Conservation (phyloP, 1,140 invertebrate species). For the Tetragnatha versicolor region DNA sequence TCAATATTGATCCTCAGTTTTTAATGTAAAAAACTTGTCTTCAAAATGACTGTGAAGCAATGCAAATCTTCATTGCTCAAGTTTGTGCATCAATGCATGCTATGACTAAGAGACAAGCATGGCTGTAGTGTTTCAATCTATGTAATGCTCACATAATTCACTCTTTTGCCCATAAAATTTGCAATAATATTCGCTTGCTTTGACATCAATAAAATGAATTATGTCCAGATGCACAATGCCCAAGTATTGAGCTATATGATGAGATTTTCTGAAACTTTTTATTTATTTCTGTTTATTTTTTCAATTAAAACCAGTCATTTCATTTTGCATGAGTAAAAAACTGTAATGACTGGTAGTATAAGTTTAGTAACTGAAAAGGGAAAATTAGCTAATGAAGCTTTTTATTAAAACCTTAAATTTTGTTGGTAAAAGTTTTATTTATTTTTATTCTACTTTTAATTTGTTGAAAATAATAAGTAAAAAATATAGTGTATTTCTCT, state of each 20-base stretch:
- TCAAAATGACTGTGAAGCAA: slow-evolving; percentile 47
- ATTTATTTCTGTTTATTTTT: background rate
- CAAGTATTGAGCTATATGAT: slow-evolving; percentile 34
- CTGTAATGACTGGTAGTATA: too few species aligned
- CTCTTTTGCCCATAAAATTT: slow-evolving; percentile 25
- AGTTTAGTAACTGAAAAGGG: too few species aligned
- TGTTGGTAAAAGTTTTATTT: background rate
- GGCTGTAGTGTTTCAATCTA: slow-evolving; percentile 51
- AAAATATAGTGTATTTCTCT: background rate
- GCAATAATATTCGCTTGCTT: slow-evolving; percentile 18
- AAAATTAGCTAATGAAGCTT: too few species aligned
- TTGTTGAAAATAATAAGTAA: background rate
- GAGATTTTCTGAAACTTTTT: slow-evolving; percentile 45
- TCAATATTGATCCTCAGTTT: too few species aligned
- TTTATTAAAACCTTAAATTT: too few species aligned
- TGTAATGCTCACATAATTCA: slow-evolving; percentile 53
- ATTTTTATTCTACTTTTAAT: background rate
- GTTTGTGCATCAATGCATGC: slow-evolving; percentile 39
- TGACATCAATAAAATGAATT: background rate
- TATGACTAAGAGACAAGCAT: slow-evolving; percentile 31
- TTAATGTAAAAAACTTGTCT: too few species aligned
- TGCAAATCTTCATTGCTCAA: slow-evolving; percentile 3
- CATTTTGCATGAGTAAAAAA: too few species aligned
- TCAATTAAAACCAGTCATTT: too few species aligned
- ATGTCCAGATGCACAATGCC: slow-evolving; percentile 23